phyloP scores from a whole-genome alignment of 2,888 invertebrate genomes.

The Phyllotreta cruciferae region DNA sequence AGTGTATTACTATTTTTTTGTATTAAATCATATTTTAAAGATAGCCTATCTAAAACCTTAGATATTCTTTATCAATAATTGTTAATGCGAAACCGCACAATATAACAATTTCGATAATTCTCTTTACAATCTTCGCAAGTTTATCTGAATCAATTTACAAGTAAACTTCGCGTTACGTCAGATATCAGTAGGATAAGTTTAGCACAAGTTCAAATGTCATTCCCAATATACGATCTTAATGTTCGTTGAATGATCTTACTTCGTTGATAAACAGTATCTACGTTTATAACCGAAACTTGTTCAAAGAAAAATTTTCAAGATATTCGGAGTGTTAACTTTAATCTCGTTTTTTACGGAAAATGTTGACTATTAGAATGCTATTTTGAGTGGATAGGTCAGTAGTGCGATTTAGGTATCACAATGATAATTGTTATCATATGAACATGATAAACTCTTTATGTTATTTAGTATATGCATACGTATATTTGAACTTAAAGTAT shows the following conservation, averaged over 20 bases:
- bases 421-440: slow-evolving; percentile 33
- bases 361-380: background rate
- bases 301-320: slow-evolving; percentile 3
- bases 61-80: background rate
- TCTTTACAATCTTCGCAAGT: slow-evolving; percentile 13
- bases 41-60: background rate
- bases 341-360: background rate
- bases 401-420: slow-evolving; percentile 43
- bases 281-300: background rate
- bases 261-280: background rate
- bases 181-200: slow-evolving; percentile 23
- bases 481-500: too few species aligned
- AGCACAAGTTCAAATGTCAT: slow-evolving; percentile 32
- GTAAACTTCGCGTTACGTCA: slow-evolving; percentile 24
- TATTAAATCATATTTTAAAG: too few species aligned
- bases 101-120: slow-evolving; percentile 12
- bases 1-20: too few species aligned
- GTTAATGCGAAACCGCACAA: slow-evolving; percentile 1
- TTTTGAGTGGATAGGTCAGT: slow-evolving; percentile 18
- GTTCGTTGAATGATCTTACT: background rate
- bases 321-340: background rate
- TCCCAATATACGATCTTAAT: background rate
- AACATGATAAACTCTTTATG: slow-evolving; percentile 25
- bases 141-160: slow-evolving; percentile 18
- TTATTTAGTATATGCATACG: background rate